A percentile compares a stretch with the other conserved stretches of the same genome.
phyloP scores from a whole-genome alignment of 2,888 invertebrate species.

The Torymus tubicola region DNA sequence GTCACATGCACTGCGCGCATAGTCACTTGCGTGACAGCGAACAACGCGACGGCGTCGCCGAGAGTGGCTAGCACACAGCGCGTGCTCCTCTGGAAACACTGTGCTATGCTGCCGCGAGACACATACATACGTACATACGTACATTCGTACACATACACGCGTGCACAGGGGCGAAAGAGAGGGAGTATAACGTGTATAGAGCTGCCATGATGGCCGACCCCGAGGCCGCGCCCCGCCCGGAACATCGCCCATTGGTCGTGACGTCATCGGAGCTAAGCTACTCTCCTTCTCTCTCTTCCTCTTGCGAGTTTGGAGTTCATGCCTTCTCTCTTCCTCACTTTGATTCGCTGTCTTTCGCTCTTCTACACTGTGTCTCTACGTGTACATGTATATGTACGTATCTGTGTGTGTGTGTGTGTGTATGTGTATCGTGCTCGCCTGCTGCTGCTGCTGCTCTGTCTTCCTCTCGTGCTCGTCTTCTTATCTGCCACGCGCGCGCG shows the following conservation, averaged over 20 bases:
- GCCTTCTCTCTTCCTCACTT: not conserved
- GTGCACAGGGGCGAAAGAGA: constrained; percentile 13
- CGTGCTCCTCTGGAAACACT: no score
- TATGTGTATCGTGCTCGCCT: no score
- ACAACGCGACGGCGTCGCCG: not conserved
- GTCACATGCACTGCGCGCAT: no score
- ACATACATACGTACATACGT: no score
- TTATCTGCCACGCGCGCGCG: not conserved
- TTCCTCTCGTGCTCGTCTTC: not conserved
- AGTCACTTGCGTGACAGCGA: no score
- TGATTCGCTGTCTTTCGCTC: not conserved
- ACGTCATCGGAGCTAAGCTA: constrained; percentile 39
- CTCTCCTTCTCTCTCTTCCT: not conserved
- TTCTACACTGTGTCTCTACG: not conserved
- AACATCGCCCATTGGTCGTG: constrained; percentile 67
- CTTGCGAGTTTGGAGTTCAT: not conserved
- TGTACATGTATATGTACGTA: not conserved
- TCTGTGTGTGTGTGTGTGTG: no score
- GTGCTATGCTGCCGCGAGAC: no score
- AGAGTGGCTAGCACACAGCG: not conserved
- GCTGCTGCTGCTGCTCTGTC: not conserved
- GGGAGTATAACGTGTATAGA: not conserved
- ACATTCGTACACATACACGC: not conserved
- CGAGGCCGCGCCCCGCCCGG: constrained; percentile 72
- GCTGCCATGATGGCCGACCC: constrained; percentile 69